Evolutionary conservation across 92 coral and sea anemone genomes (phyloP).

Genomic region (Siderastrea radians): DNA sequence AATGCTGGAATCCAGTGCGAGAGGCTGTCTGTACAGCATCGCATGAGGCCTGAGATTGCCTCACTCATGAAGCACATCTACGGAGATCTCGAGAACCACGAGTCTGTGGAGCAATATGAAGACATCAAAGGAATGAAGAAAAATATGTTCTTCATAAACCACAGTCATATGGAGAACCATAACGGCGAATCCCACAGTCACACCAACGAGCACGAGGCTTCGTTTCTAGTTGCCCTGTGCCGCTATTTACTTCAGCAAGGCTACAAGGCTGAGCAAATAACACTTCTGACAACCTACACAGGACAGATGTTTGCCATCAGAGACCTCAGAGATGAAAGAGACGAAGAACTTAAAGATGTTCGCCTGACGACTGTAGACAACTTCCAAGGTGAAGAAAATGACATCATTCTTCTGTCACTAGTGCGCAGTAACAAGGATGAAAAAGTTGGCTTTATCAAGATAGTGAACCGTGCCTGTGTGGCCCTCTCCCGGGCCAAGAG

Average conservation of each 20-base stretch:
- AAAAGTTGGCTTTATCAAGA: constrained; percentile 85
- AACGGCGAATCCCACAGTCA: constrained; percentile 82
- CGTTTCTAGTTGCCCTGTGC: constrained; percentile 76
- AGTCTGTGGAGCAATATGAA: constrained; percentile 75
- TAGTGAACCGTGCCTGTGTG: constrained; percentile 91
- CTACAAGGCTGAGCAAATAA: constrained; percentile 69
- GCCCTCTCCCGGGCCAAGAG: constrained; percentile 93
- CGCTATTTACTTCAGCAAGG: constrained; percentile 87
- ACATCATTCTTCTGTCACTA: constrained; percentile 88
- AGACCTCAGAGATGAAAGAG: constrained; percentile 51
- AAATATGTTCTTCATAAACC: constrained; percentile 83
- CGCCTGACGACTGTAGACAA: constrained; percentile 88
- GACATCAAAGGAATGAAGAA: constrained; percentile 78
- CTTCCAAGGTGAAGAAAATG: constrained; percentile 94
- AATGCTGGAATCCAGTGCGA: constrained; percentile 72
- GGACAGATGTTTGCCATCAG: constrained; percentile 90
- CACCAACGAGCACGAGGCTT: constrained; percentile 83
- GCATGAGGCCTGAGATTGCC: constrained; percentile 94
- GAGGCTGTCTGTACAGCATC: constrained; percentile 87
- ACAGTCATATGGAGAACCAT: constrained; percentile 62
- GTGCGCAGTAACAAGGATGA: constrained; percentile 85
- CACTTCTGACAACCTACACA: constrained; percentile 87
- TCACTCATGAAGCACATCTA: constrained; percentile 83
- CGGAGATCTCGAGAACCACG: constrained; percentile 73
- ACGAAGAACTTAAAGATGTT: constrained; percentile 37